phyloP scores from a whole-genome alignment of 2,888 invertebrate genomes.

The Acanthosepion esculentum region DNA sequence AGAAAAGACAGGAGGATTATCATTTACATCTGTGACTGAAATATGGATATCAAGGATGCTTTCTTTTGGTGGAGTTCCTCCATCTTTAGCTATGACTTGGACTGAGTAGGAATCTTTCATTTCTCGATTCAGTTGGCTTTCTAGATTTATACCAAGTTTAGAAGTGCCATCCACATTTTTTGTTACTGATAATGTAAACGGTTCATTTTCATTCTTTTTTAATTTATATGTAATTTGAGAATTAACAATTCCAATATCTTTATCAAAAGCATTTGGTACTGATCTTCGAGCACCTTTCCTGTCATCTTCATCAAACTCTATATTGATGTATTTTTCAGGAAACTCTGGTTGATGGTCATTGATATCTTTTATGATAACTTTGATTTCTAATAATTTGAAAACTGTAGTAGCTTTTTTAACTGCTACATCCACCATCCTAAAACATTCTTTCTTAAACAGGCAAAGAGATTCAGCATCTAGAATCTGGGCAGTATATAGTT shows the following conservation, averaged over 20 bases:
- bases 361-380: background rate
- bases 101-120: background rate
- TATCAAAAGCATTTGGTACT: background rate
- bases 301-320: background rate
- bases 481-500: background rate
- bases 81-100: background rate
- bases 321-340: background rate
- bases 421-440: background rate
- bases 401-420: background rate
- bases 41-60: background rate
- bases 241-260: background rate
- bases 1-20: background rate
- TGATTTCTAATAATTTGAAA: background rate
- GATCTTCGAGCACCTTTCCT: background rate
- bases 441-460: background rate
- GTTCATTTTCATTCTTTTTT: background rate
- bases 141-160: background rate
- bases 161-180: background rate
- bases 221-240: background rate
- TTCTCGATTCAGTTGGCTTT: background rate
- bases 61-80: background rate
- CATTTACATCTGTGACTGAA: background rate
- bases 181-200: background rate
- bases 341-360: background rate
- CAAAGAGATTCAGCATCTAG: background rate